Evolutionary conservation across 2,888 invertebrate species (phyloP).

Genomic region (Drosophila barbarae): DNA sequence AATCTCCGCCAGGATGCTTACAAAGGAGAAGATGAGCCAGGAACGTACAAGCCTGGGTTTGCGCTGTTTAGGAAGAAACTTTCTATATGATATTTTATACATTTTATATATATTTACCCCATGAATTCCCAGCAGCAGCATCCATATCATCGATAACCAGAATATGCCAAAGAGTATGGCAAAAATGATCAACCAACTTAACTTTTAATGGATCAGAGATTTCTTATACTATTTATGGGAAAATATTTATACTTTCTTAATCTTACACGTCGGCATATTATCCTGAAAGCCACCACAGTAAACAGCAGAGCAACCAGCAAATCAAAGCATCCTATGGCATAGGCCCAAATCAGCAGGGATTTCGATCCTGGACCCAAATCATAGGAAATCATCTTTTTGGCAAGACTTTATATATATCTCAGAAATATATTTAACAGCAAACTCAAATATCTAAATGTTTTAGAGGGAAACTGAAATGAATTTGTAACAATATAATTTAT

Average conservation of each 20-base stretch:
- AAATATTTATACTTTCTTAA: not conserved
- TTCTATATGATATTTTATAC: too few relatives aligned
- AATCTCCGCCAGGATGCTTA: conserved; percentile 49
- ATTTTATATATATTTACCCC: conserved; percentile 31
- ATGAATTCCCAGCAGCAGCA: conserved; percentile 53
- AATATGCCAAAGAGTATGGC: conserved; percentile 48
- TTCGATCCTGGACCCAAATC: not conserved
- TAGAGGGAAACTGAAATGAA: not conserved
- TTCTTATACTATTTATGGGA: too few relatives aligned
- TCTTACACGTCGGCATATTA: conserved; percentile 49
- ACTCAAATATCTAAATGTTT: not conserved
- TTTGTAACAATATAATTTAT: not conserved
- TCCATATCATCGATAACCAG: conserved; percentile 53
- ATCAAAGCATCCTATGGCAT: conserved; percentile 56
- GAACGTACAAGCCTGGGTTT: conserved; percentile 27
- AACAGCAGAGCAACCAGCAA: conserved; percentile 53
- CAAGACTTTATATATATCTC: not conserved
- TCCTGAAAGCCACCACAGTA: conserved; percentile 35
- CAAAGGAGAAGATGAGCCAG: conserved; percentile 56
- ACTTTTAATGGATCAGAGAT: conserved; percentile 14
- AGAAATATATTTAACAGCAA: not conserved
- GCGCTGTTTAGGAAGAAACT: conserved; percentile 31
- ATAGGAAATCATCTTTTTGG: not conserved
- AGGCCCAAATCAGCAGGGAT: conserved; percentile 47
- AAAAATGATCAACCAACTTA: conserved; percentile 63